Evolutionary conservation across 2,888 invertebrate species (phyloP).

Genomic region (Drosophila austrosaltans): DNA sequence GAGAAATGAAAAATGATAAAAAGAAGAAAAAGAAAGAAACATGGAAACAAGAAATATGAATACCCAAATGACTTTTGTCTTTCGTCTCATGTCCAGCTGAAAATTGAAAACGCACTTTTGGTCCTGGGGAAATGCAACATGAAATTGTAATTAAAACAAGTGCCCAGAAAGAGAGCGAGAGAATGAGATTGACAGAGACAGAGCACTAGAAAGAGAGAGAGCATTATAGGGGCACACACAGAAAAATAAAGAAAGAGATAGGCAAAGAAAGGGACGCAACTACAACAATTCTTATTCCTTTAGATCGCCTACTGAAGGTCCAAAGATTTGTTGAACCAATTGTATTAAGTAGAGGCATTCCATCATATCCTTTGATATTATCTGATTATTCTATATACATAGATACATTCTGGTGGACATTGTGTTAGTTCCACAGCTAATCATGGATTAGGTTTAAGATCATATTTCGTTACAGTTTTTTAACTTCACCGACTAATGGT

Average conservation of each 20-base stretch:
- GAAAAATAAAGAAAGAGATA: neutral
- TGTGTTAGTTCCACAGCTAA: too few species aligned
- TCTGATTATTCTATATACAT: too few species aligned
- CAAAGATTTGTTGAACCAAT: too few species aligned
- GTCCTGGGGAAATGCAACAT: slow-evolving; percentile 29
- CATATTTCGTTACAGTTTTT: too few species aligned
- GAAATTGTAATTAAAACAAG: slow-evolving; percentile 47
- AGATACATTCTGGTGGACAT: too few species aligned
- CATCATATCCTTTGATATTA: too few species aligned
- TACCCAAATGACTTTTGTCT: slow-evolving; percentile 12
- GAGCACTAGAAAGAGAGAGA: neutral
- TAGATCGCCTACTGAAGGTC: too few species aligned
- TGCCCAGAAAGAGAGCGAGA: slow-evolving; percentile 8
- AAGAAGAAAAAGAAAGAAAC: neutral
- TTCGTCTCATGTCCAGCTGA: slow-evolving; percentile 14
- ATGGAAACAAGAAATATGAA: slow-evolving; percentile 5
- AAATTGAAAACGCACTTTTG: slow-evolving; percentile 42
- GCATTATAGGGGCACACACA: too few species aligned
- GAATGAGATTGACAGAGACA: neutral
- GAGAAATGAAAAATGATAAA: neutral
- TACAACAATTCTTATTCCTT: too few species aligned
- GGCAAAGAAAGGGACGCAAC: neutral
- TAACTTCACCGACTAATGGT: too few species aligned
- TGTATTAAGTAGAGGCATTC: too few species aligned
- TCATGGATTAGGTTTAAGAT: too few species aligned